Conservation (phyloP, 2,888 invertebrate species). For the Cecidostiba fungosa region DNA sequence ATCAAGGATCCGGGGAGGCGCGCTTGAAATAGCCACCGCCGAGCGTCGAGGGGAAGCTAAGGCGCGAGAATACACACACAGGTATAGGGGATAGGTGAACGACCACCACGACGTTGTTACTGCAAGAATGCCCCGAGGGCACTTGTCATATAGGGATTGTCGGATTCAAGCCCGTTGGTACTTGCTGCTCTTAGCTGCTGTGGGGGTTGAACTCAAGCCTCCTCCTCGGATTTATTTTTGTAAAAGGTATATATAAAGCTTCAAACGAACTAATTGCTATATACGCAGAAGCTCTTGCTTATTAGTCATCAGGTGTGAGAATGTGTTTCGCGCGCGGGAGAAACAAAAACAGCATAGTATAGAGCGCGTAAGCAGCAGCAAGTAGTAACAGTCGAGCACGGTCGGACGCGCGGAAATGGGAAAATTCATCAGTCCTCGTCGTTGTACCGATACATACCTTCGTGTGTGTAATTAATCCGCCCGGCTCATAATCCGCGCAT, state of each 20-base stretch:
- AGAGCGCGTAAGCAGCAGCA: no score
- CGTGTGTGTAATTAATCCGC: not conserved
- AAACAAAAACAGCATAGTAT: not conserved
- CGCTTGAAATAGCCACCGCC: slow-evolving; percentile 4
- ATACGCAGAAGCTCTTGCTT: no score
- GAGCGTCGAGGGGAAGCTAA: not conserved
- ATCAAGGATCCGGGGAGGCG: not conserved
- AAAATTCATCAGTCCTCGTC: not conserved
- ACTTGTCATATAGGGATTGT: no score
- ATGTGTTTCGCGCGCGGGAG: not conserved
- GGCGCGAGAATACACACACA: slow-evolving; percentile 5
- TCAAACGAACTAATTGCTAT: no score
- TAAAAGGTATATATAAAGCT: no score
- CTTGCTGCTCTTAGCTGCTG: no score
- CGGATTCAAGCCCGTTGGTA: no score
- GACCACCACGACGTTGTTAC: slow-evolving; percentile 13
- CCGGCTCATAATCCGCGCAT: not conserved
- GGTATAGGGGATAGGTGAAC: slow-evolving; percentile 8
- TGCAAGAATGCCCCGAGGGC: not conserved
- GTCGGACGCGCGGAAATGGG: not conserved
- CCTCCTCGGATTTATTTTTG: no score
- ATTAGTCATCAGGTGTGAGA: no score
- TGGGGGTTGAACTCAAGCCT: no score
- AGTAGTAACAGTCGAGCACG: not conserved
- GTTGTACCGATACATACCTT: not conserved